Evolutionary conservation across 2,113 vertebrate species (phyloP).

Genomic region (Gymnocephalus cernua): DNA sequence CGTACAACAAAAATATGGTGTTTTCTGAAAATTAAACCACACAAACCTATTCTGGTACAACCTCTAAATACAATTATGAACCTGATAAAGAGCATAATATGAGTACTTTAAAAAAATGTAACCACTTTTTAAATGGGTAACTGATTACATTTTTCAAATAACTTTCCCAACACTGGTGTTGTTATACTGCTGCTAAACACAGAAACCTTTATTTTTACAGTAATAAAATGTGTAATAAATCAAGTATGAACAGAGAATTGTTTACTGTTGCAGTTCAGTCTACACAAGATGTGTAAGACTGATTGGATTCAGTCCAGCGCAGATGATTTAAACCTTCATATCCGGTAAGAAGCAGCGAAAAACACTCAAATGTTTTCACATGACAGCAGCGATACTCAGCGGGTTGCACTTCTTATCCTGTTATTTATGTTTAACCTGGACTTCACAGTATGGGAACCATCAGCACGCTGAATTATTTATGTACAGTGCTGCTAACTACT

Average conservation of each 20-base stretch:
- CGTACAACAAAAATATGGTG: too few relatives aligned
- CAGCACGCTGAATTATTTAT: slow-evolving; percentile 68
- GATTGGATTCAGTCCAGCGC: not conserved
- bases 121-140: too few relatives aligned
- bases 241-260: not conserved
- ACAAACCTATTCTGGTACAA: too few relatives aligned
- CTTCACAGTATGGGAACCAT: slow-evolving; percentile 32
- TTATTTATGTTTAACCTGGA: slow-evolving; percentile 48
- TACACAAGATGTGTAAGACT: not conserved
- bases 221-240: not conserved
- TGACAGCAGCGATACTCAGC: slow-evolving; percentile 7
- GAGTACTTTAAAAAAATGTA: too few relatives aligned
- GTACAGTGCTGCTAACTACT: slow-evolving; percentile 39
- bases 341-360: not conserved
- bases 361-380: slow-evolving; percentile 6
- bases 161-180: not conserved
- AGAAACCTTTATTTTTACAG: not conserved
- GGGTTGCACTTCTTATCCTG: slow-evolving; percentile 19
- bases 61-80: too few relatives aligned
- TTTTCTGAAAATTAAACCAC: too few relatives aligned
- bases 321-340: slow-evolving; percentile 21
- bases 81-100: too few relatives aligned
- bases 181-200: not conserved
- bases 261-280: not conserved
- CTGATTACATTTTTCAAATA: not conserved